Base-by-base conservation (phyloP, 2,113 vertebrate genomes). In the Chroicocephalus ridibundus region DNA sequence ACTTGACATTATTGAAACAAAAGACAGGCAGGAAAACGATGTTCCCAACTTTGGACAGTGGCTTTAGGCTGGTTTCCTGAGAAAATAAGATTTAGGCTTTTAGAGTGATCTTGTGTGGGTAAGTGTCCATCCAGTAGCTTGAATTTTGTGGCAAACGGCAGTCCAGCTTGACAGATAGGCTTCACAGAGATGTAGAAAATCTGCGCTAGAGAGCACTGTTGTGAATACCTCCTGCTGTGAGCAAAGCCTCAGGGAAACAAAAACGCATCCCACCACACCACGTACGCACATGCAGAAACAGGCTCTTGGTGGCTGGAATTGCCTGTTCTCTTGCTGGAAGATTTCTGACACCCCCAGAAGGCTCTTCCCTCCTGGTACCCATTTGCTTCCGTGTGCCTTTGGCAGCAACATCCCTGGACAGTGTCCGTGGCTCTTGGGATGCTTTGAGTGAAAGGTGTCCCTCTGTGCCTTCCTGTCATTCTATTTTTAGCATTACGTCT, bases 231-330 rank as follows among this genome's bases (percentile, higher is more conserved):
- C 31, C 49, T 61, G 69, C 77, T 69, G 40, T 3, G 29, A 76
- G 61, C 25, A 47, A 6, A 76, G 17, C 38, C 49, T 8, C 9
- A 32, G 57, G 13, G 49, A 62, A 40, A n/a, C 9, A 14, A 7
- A 13, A 49, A 34, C 2, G 8, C 55, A n/a, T 42, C 52, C 57
- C 47, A 11, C 10, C 32, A 3, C 52, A 15, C 13, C 58, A 13
- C 1, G 2, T 1, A 5, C 19, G 12, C 3, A 1, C 0, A 0
- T 13, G 70, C 51, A 76, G 52, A 13, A 68, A 36, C 2, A 12
- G 62, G 57, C 20, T 86, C 57, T 24, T 38, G 68, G n/a, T 10
- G 49, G 9, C 29, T 75, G 34, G 24, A 78, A 40, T 47, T 52
- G 20, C 29, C 36, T 36, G 15, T 9, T 65, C 57, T 13, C 29